phyloP scores from a whole-genome alignment of 2,797 vertebrate species.

The Odontamblyopus lacepedii region DNA sequence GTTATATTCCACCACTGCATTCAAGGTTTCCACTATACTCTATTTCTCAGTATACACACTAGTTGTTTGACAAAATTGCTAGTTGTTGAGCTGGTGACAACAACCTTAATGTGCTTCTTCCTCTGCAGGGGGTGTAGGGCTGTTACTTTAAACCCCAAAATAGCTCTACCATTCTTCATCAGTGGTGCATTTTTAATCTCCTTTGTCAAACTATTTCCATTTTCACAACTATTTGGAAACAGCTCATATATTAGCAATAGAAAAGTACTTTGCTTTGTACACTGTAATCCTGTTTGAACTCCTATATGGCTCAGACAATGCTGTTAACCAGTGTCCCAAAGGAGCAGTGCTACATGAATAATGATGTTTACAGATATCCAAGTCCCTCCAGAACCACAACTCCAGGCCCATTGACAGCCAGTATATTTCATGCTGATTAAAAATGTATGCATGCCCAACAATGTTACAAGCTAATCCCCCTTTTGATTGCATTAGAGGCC shows the following conservation, averaged over 20 bases:
- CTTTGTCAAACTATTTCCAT: neutral
- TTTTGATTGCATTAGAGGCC: slow-evolving; percentile 5
- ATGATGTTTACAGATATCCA: slow-evolving; percentile 3
- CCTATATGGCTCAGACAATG: slow-evolving; percentile 8
- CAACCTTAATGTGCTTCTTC: neutral
- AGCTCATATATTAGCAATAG: slow-evolving; percentile 14
- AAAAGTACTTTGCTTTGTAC: neutral
- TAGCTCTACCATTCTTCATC: neutral
- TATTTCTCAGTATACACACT: no score
- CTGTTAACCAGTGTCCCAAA: slow-evolving; percentile 10
- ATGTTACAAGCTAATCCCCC: slow-evolving; percentile 2
- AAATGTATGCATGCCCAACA: slow-evolving; percentile 8
- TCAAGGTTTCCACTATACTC: no score
- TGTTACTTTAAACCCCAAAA: neutral
- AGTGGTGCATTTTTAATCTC: neutral
- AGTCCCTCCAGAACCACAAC: neutral
- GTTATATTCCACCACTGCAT: no score
- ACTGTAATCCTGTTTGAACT: slow-evolving; percentile 16
- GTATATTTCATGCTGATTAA: slow-evolving; percentile 6
- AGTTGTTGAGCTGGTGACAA: no score
- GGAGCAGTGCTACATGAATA: neutral
- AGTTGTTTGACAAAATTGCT: no score
- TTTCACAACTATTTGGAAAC: slow-evolving; percentile 16
- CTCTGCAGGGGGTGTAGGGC: neutral
- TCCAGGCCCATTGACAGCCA: neutral